A percentile compares a stretch with the other conserved stretches of the same genome.
Conservation (phyloP, 2,888 invertebrate species). For the Sinodicranocentrus sp. region DNA sequence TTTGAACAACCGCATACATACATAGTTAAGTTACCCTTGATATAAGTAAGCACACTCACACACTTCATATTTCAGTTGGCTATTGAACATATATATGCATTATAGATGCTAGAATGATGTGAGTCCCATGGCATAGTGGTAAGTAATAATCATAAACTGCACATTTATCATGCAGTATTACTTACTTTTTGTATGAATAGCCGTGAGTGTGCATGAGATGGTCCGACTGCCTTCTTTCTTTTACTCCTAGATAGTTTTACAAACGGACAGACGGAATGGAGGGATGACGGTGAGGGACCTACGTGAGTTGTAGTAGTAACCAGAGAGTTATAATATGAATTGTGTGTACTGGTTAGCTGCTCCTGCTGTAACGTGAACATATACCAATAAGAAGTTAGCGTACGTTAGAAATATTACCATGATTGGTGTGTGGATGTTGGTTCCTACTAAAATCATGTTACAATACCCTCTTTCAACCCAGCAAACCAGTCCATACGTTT, state of each 20-base stretch:
- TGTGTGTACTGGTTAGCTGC: conserved; percentile 1
- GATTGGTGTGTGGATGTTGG: too few relatives aligned
- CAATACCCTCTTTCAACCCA: conserved; percentile 35
- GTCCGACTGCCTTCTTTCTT: conserved; percentile 28
- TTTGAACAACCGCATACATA: too few relatives aligned
- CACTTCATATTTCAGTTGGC: conserved; percentile 12
- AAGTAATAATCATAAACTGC: conserved; percentile 13
- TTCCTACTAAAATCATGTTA: conserved; percentile 3
- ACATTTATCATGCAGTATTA: conserved; percentile 12
- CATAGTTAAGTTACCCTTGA: too few relatives aligned
- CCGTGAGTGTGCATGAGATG: not conserved
- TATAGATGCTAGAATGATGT: too few relatives aligned
- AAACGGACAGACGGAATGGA: conserved; percentile 44
- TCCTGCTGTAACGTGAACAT: not conserved
- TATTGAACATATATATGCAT: too few relatives aligned
- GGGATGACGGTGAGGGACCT: conserved; percentile 53
- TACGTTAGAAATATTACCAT: too few relatives aligned
- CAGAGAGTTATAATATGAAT: conserved; percentile 19
- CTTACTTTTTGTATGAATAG: conserved; percentile 4
- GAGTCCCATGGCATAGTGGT: too few relatives aligned
- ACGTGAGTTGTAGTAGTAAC: conserved; percentile 15
- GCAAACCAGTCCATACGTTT: conserved; percentile 34
- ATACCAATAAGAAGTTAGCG: not conserved
- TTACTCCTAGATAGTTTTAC: conserved; percentile 18
- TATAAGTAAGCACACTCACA: not conserved